Evolutionary conservation across 2,113 vertebrate genomes (phyloP).

Genomic region (Vidua macroura): DNA sequence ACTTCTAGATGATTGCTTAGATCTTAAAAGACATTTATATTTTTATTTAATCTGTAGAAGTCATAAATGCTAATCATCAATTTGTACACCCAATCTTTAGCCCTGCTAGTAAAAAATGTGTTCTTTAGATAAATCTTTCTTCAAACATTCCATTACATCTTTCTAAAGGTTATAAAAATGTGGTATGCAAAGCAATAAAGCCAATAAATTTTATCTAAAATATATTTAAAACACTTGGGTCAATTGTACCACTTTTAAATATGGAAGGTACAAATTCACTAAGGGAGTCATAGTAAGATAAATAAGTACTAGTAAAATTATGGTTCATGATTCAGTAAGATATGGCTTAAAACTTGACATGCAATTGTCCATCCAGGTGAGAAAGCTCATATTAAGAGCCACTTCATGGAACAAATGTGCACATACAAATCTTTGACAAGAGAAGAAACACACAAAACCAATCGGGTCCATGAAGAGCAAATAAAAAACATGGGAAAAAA

Average conservation of each 20-base stretch:
- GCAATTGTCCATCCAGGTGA: neutral
- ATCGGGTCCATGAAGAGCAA: neutral
- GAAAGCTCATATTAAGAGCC: neutral
- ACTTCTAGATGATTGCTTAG: conserved; percentile 26
- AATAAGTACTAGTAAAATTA: neutral
- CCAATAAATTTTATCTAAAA: neutral
- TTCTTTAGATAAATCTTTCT: neutral
- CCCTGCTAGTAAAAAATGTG: neutral
- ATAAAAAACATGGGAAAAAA: neutral
- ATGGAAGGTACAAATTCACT: neutral
- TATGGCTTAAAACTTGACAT: neutral
- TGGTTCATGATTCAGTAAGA: neutral
- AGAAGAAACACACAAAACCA: neutral
- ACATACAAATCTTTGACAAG: neutral
- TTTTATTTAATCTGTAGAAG: conserved; percentile 54
- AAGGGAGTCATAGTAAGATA: neutral
- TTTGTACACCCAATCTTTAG: neutral
- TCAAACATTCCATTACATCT: neutral
- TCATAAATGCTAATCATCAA: conserved; percentile 41
- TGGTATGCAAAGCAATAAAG: neutral
- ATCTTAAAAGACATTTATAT: conserved; percentile 52
- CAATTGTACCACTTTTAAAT: neutral
- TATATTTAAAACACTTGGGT: neutral
- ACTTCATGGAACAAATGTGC: neutral
- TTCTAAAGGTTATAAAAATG: neutral